Percentiles rank a stretch among this genome's conserved stretches.
Evolutionary conservation across 2,797 vertebrate species (phyloP).

Genomic region (Paramormyrops hopkinsi): DNA sequence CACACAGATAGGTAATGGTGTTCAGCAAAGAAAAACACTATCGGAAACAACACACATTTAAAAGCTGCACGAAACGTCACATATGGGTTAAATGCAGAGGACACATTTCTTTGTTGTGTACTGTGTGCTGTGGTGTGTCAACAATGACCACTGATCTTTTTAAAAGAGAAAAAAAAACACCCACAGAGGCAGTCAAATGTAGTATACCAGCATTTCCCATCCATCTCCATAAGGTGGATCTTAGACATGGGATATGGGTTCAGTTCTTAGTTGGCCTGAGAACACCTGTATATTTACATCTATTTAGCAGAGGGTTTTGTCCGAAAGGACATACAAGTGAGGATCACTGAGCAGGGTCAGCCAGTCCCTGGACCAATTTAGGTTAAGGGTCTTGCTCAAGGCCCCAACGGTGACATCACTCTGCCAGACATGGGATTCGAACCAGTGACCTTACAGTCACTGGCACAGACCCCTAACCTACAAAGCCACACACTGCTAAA

Average conservation of each 20-base stretch:
- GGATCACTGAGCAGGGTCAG: not conserved
- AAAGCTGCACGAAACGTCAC: not conserved
- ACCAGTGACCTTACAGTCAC: not conserved
- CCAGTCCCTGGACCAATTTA: not conserved
- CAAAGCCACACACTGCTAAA: not conserved
- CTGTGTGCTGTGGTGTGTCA: too few relatives aligned
- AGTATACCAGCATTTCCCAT: not conserved
- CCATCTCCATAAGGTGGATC: not conserved
- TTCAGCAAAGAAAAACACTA: not conserved
- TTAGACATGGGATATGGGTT: not conserved
- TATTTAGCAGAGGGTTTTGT: not conserved
- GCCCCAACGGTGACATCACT: not conserved
- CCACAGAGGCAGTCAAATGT: not conserved
- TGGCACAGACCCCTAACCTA: not conserved
- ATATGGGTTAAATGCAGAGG: not conserved
- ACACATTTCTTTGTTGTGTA: too few relatives aligned
- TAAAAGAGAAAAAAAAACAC: not conserved
- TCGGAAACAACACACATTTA: not conserved
- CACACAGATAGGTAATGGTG: not conserved
- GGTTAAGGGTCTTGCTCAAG: not conserved
- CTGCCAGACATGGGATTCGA: not conserved
- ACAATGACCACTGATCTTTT: too few relatives aligned
- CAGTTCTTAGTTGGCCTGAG: not conserved
- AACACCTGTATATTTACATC: not conserved
- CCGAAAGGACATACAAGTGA: not conserved